Percentiles rank a stretch among this genome's conserved stretches.
These are phyloP conservation scores for Pelodytes ibericus DNA, from an alignment of 2,797 vertebrate genomes.

Conservation along the genomic window DNA sequence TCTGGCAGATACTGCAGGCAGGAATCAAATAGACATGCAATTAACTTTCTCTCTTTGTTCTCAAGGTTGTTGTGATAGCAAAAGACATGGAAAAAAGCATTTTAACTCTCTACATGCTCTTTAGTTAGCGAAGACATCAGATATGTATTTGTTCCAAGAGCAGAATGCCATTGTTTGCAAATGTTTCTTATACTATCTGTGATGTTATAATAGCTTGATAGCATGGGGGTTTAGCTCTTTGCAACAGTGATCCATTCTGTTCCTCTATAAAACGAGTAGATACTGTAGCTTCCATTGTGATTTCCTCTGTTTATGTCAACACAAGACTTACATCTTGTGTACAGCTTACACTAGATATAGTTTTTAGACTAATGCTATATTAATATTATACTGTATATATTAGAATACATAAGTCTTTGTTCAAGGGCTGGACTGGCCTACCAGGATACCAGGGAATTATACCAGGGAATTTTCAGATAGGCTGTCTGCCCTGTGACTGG, in stretches of 20 bases:
- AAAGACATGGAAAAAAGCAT: constrained; percentile 26
- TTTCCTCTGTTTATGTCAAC: no score
- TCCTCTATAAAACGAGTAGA: no score
- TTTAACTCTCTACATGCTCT: constrained; percentile 27
- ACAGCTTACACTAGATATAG: no score
- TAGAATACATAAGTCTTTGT: no score
- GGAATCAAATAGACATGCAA: constrained; percentile 54
- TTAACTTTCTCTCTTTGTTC: constrained; percentile 56
- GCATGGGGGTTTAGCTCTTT: background rate
- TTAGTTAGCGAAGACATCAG: background rate
- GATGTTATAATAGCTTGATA: background rate
- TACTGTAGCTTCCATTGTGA: no score
- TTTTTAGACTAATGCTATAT: no score
- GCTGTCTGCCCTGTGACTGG: no score
- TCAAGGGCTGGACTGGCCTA: no score
- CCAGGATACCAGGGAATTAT: no score
- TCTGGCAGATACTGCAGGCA: constrained; percentile 44
- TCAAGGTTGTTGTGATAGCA: constrained; percentile 54
- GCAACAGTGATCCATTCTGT: background rate
- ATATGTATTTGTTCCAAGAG: background rate
- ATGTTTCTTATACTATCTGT: background rate
- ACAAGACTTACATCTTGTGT: no score
- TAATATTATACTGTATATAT: no score
- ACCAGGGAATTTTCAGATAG: no score
- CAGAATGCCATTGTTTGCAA: background rate